A percentile compares a stretch with the other conserved stretches of the same genome.
These are phyloP conservation scores for Andrena trimmerana DNA, from an alignment of 2,888 invertebrate species.

Conservation along the genomic window DNA sequence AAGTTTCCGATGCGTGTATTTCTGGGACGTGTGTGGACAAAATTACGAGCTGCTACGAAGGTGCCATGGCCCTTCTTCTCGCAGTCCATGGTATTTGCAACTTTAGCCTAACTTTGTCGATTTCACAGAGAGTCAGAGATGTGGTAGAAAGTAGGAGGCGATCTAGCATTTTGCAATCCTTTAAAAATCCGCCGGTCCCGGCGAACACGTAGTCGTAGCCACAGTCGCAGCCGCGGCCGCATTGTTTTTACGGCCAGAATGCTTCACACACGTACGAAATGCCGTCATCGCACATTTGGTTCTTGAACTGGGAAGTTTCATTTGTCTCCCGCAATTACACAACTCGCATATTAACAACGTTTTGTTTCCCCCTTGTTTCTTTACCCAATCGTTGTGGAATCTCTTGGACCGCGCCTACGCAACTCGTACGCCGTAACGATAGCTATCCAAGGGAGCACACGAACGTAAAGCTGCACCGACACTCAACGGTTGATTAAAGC, in stretches of 20 bases:
- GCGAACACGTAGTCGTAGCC: neutral
- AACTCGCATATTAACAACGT: neutral
- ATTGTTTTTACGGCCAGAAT: conserved; percentile 11
- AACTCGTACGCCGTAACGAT: neutral
- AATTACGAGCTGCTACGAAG: neutral
- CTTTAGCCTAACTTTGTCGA: neutral
- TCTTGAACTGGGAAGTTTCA: conserved; percentile 54
- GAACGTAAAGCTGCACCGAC: conserved; percentile 38
- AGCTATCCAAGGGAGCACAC: conserved; percentile 7
- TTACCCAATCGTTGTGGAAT: neutral
- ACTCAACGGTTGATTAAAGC: conserved; percentile 46
- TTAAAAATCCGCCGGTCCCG: neutral
- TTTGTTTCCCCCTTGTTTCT: neutral
- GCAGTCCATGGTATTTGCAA: neutral
- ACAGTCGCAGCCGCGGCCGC: conserved; percentile 3
- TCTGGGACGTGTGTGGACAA: conserved; percentile 47
- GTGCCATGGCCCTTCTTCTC: neutral
- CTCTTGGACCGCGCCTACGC: neutral
- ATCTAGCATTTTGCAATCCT: neutral
- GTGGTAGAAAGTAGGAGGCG: neutral
- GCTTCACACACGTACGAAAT: conserved; percentile 48
- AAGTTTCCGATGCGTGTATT: conserved; percentile 38
- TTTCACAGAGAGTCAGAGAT: neutral
- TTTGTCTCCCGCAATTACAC: conserved; percentile 31
- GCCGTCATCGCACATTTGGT: conserved; percentile 60